Conservation (phyloP, 2,888 invertebrate species). For the Xanthorhoe designata region DNA sequence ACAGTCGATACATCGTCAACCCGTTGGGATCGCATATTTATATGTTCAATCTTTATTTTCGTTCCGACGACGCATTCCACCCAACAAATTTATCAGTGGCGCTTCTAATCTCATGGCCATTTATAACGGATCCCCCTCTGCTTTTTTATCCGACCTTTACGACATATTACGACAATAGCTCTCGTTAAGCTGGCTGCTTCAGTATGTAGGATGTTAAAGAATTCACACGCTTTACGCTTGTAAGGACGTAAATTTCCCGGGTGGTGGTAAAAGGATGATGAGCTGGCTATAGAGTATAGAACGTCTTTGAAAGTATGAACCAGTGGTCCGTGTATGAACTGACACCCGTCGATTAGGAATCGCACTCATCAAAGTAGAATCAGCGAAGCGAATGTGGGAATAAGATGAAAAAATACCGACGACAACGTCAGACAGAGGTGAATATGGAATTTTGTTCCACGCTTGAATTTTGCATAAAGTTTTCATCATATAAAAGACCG, state of each 20-base stretch:
- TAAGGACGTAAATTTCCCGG: constrained; percentile 32
- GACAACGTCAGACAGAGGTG: background rate
- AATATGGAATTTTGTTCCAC: background rate
- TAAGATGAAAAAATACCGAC: background rate
- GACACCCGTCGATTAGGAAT: constrained; percentile 10
- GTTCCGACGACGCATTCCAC: constrained; percentile 30
- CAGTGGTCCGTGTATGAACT: constrained; percentile 10
- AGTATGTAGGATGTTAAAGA: constrained; percentile 30
- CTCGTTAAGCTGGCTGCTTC: constrained; percentile 28
- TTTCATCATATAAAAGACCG: background rate
- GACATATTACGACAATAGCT: constrained; percentile 25
- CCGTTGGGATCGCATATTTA: constrained; percentile 34
- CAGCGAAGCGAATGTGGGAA: constrained; percentile 3
- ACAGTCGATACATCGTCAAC: constrained; percentile 29
- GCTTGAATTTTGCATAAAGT: no score
- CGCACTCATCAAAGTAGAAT: background rate
- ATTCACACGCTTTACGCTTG: constrained; percentile 32
- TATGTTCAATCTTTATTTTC: constrained; percentile 41
- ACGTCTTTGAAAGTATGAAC: constrained; percentile 15
- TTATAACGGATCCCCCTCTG: constrained; percentile 15
- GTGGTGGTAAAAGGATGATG: constrained; percentile 18
- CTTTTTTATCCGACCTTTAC: constrained; percentile 23
- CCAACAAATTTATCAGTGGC: constrained; percentile 39
- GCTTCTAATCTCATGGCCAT: constrained; percentile 26
- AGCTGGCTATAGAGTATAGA: constrained; percentile 5